Base-by-base conservation (phyloP, 1,140 invertebrate genomes). In the Megalopta genalis region DNA sequence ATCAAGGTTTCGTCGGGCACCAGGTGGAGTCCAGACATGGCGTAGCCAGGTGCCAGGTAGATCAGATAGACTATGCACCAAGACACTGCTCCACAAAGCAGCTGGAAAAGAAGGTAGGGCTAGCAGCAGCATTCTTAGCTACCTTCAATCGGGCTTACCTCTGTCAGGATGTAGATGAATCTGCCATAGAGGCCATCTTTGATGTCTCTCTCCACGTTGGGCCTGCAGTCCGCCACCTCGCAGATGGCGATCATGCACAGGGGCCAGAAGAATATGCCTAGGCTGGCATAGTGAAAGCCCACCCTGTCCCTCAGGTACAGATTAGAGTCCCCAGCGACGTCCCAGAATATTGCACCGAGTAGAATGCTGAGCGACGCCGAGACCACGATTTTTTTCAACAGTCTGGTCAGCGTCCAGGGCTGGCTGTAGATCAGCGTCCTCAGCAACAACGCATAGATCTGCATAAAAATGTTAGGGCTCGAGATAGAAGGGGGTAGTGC, bases 331-430 rank as follows among this genome's bases (percentile, higher is more conserved):
- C 94, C 93, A 16, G 96, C 96, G 1, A 98, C 94, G 86, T 98
- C 97, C 97, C 97, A 98, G 90, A 97, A 99, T 69, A 98, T 95
- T 78, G 96, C 95, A 49, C 98, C 98, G n/a, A 97, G 95, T 65
- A 97, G 93, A 8, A 98, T 93, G 0, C 97, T 98, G 81, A 98
- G 93, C 72, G 96, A 94, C 0, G 96, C 96, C 0, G 97, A 96
- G 1, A 97, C 93, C 3, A 98, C 93, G 0, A 98, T 93, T 80
- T 96, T 95, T 54, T 95, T 95, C 8, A 98, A 93, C 92, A 97
- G 96, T 77, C 95, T 95, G 1, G 97, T 95, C 65, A 98, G 90
- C 16, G 97, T 97, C 86, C 95, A 96, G n/a, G 97, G 97, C 91
- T 98, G 97, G 59, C 96, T 97, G 91, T 97, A 98, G n/a, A 96